Conservation (phyloP, 2,113 vertebrate genomes). For the Siphamia tubifer region DNA sequence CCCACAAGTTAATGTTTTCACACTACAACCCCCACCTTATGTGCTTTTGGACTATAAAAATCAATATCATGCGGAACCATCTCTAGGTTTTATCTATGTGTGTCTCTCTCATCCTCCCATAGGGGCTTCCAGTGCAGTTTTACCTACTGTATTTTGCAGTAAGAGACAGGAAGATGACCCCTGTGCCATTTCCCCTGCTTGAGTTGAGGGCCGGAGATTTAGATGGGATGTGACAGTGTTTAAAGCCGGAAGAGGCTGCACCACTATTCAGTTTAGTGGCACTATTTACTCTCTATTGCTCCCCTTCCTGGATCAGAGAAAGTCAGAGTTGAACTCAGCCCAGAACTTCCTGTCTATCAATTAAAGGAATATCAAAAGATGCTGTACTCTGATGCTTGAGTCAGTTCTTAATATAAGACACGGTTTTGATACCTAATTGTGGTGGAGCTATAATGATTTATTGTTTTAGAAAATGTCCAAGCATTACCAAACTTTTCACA, state of each 20-base stretch:
- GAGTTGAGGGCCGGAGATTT: constrained; percentile 43
- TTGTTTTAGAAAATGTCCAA: too few relatives aligned
- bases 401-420: constrained; percentile 6
- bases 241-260: constrained; percentile 43
- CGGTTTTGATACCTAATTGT: neutral
- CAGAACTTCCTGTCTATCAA: constrained; percentile 13
- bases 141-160: constrained; percentile 44
- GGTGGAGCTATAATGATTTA: too few relatives aligned
- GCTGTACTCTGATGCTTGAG: constrained; percentile 24
- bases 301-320: constrained; percentile 16
- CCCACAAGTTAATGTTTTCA: constrained; percentile 38
- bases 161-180: constrained; percentile 45
- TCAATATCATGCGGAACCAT: constrained; percentile 37
- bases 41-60: constrained; percentile 37
- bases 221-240: constrained; percentile 70
- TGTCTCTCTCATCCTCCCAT: constrained; percentile 5
- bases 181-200: constrained; percentile 43
- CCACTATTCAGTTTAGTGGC: constrained; percentile 41
- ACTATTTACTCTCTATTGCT: constrained; percentile 39
- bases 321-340: constrained; percentile 22
- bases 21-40: constrained; percentile 17
- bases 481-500: too few relatives aligned
- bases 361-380: constrained; percentile 33
- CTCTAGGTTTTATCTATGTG: constrained; percentile 29
- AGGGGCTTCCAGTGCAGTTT: constrained; percentile 13